These are phyloP conservation scores for Meghimatium bilineatum DNA, from an alignment of 2,888 invertebrate genomes.

Conservation along the genomic window DNA sequence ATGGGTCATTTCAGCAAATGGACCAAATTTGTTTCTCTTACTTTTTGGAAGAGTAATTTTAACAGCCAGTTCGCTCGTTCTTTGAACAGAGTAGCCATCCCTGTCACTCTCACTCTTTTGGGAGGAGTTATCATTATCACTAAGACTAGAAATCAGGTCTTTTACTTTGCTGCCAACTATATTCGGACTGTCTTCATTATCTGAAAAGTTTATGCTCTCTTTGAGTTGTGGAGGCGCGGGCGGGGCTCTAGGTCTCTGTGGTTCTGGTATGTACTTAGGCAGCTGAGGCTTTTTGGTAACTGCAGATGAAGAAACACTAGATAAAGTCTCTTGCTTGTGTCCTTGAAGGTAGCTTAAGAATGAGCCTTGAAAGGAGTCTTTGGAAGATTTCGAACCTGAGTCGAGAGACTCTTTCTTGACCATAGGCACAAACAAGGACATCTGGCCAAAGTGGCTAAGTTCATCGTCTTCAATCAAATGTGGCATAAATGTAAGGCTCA, in stretches of 20 bases:
- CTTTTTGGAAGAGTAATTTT: constrained; percentile 52
- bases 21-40: constrained; percentile 42
- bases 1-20: constrained; percentile 38
- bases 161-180: constrained; percentile 57
- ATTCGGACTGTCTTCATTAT: constrained; percentile 60
- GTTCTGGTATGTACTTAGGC: constrained; percentile 74
- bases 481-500: constrained; percentile 48
- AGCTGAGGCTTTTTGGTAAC: constrained; percentile 69
- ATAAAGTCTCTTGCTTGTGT: constrained; percentile 74
- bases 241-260: constrained; percentile 60
- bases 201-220: constrained; percentile 53
- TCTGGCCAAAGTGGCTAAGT: constrained; percentile 64
- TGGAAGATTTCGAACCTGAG: background rate
- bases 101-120: constrained; percentile 49
- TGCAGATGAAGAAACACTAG: constrained; percentile 70
- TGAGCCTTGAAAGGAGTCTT: constrained; percentile 66
- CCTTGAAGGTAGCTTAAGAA: constrained; percentile 74
- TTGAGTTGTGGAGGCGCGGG: constrained; percentile 48
- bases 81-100: constrained; percentile 52
- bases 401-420: constrained; percentile 28
- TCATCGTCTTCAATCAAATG: constrained; percentile 69
- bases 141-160: constrained; percentile 59
- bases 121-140: constrained; percentile 56
- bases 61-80: constrained; percentile 54
- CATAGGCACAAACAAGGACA: constrained; percentile 48